Base-by-base conservation (phyloP, 2,888 invertebrate genomes). In the Criorhina ranunculi region DNA sequence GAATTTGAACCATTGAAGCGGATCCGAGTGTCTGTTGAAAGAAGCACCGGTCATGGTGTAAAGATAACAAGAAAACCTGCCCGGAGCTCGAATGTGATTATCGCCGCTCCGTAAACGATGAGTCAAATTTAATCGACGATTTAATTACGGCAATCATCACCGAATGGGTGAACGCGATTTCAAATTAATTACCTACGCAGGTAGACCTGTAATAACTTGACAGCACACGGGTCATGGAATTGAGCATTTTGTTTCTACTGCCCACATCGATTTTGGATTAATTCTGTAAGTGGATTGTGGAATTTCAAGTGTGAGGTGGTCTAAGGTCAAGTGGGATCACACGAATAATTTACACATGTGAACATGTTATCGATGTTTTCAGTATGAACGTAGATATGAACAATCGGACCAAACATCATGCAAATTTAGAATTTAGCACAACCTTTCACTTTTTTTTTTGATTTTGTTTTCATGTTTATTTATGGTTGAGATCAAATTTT, bases 111-210 rank as follows among this genome's bases (percentile, higher is more conserved):
- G 5, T 31, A 12, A 19, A 24, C 35, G 57, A 57, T 70, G 57
- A 70, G 69, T 70, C 69, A 70, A 70, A 70, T 57, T 69, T 59
- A 57, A 70, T 70, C 57, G 57, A 19, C 67, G 31, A 53, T 44
- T 19, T 57, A 70, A 70, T 70, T 70, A 70, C 46, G 69, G 69
- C 57, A 70, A 70, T 70, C 57, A 57, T 35, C 35, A 33, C 46
- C 37, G 24, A 40, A 15, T 17, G 51, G 29, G n/a, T 33, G 44
- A 69, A 69, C 44, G 55, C 33, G 57, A 35, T 24, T 66, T 66
- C 37, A 66, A 66, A 51, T 62, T 66, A 66, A 66, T 66, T 66
- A 37, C 66, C 66, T 51, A 40, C 66, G 35, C 49, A 64, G 35
- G 64, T 64, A 35, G 19, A 64, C 33, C 11, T 19, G n/a, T 7